These are phyloP conservation scores for Drosophila nr. perissopoda DNA, from an alignment of 2,888 invertebrate genomes.

Conservation along the genomic window DNA sequence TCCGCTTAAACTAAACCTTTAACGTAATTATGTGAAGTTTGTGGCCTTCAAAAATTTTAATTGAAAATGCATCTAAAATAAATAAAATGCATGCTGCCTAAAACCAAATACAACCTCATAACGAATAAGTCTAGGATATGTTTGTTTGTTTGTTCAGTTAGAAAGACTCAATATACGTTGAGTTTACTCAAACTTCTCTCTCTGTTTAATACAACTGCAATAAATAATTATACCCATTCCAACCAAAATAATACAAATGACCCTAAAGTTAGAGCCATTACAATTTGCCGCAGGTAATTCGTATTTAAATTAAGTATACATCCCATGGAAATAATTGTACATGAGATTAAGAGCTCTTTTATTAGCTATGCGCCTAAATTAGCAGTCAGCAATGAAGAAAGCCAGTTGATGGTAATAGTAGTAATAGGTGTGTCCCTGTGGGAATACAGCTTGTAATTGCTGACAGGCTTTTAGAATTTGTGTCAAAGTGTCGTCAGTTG, in stretches of 20 bases:
- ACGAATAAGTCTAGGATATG: background rate
- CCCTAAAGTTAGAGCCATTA: slow-evolving; percentile 39
- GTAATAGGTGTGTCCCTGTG: slow-evolving; percentile 35
- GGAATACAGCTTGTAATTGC: slow-evolving; percentile 15
- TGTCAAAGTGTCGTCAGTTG: slow-evolving; percentile 7
- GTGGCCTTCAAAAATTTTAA: background rate
- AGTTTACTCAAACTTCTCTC: background rate
- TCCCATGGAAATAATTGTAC: slow-evolving; percentile 20
- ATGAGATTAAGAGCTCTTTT: slow-evolving; percentile 1
- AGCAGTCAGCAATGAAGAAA: background rate
- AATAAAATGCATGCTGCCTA: background rate
- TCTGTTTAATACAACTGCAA: background rate
- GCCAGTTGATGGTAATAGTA: slow-evolving; percentile 12
- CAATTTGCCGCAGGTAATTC: slow-evolving; percentile 49
- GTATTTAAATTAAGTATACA: slow-evolving; percentile 54
- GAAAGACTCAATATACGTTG: background rate
- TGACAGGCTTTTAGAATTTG: slow-evolving; percentile 27
- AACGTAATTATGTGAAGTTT: background rate
- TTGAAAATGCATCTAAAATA: background rate
- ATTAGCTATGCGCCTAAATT: slow-evolving; percentile 15
- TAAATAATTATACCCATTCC: background rate
- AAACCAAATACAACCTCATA: background rate
- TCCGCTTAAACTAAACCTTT: background rate
- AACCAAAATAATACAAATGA: background rate
- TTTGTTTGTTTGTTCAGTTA: background rate